Base-by-base conservation (phyloP, 2,888 invertebrate species). In the Drosophila anceps region DNA sequence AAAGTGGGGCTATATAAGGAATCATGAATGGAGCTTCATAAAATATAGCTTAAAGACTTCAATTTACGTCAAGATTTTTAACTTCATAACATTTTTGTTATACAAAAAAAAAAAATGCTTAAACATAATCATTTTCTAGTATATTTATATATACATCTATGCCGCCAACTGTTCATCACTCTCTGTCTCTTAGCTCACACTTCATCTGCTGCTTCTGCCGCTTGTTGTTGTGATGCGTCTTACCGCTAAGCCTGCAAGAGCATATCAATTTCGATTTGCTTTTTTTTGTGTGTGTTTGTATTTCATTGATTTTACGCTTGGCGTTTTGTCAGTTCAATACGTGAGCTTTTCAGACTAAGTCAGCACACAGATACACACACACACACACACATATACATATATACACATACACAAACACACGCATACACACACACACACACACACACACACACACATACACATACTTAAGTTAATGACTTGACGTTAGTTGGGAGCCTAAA, bases 391-490 rank as follows among this genome's bases (percentile, higher is more conserved):
- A 46, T 29, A 62, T 48, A 44, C 31, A 9, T 18, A 9, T 4
- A 5, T 50, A 41, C 41, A 68, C 48, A 53, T 13, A 13, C 20
- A 37, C 39, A 73, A 59, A 66, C 71, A 15, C 53, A 46, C 37
- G 62, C 44, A 53, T 20, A 24, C 44, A 53, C 31, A 24, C 37
- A 68, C 54, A 65, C 65, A 13, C 8, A 12, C 53, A 46, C 33
- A 62, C 51, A 44, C 31, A 9, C 20, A 9, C 5, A 5, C 54
- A 41, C 41, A 68, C 48, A 53, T 13, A 13, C 20, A 37, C 39
- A 73, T 61, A 66, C 71, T 75, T 59, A 63, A 78, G 81, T 75
- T 84, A 82, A 84, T 84, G 87, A 82, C 81, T 66, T 73, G 79
- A 60, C 67, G 81, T 84, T 84, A 80, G 84, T 71, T 74, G 64